A percentile compares a stretch with the other conserved stretches of the same genome.
Conservation (phyloP, 2,113 vertebrate species). For the Gobiocypris rarus region DNA sequence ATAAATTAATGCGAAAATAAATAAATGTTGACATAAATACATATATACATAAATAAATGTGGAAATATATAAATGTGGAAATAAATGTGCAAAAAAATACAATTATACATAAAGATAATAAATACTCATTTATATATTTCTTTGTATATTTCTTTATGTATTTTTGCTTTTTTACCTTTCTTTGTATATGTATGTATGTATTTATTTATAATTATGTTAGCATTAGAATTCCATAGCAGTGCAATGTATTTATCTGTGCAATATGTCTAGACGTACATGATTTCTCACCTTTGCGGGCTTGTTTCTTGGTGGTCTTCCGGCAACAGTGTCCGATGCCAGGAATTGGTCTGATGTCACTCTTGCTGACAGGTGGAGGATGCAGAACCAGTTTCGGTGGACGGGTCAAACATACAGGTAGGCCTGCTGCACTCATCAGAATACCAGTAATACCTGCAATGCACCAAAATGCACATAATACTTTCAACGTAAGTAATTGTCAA, state of each 20-base stretch:
- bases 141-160: too few relatives aligned
- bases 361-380: constrained; percentile 91
- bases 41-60: too few relatives aligned
- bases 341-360: constrained; percentile 92
- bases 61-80: too few relatives aligned
- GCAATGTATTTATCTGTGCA: background rate
- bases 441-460: constrained; percentile 86
- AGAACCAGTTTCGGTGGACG: constrained; percentile 89
- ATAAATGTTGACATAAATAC: too few relatives aligned
- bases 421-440: constrained; percentile 94
- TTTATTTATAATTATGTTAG: too few relatives aligned
- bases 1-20: too few relatives aligned
- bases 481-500: background rate
- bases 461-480: background rate
- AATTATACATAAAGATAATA: too few relatives aligned
- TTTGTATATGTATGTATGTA: too few relatives aligned
- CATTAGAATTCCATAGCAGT: background rate
- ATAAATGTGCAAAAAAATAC: too few relatives aligned
- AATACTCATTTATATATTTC: too few relatives aligned
- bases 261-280: background rate
- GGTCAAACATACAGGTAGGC: constrained; percentile 91
- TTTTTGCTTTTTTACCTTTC: too few relatives aligned
- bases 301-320: constrained; percentile 95
- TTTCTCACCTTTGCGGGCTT: constrained; percentile 86
- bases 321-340: constrained; percentile 88